Evolutionary conservation across 1,140 invertebrate species (phyloP), one percentile per base, ranked within the genome.

Genomic region (Conus betulinus): DNA sequence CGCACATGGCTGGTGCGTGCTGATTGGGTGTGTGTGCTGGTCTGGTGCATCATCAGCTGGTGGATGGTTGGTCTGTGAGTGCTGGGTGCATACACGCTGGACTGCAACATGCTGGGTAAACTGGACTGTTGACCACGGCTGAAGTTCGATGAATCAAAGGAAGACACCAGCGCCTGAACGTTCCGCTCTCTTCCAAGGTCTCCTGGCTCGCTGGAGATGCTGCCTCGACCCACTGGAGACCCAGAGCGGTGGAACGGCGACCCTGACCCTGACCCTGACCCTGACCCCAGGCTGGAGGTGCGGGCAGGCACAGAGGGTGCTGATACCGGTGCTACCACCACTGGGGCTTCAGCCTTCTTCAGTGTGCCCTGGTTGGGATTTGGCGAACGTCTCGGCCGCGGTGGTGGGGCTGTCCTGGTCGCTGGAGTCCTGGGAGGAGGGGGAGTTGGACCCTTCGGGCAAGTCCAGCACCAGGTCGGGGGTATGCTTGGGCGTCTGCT

Each of bases 401-500:
- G 90, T 94, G 23, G 92, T 93, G 67, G 93, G 93, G 88, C 93
- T 94, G 85, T 94, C 93, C 89, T 90, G 79, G 89, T 92, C 90
- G 90, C 92, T 71, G 86, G 91, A 79, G 91, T 92, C 88, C 91
- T 91, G 63, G 89, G 91, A 76, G 39, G 39, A 39, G 91, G 91
- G 74, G 87, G 91, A 63, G 89, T 90, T 74, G 90, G 91, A 71
- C 88, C 91, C 79, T 91, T 92, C 55, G 27, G 98, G 98, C 81
- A 98, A 95, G 95, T 98, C 98, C 96, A 98, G 97, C 57, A 98
- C 98, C n/a, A 98, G 95, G 95, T 98, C 98, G 3, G 98, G 98
- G 3, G 98, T 97, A 90, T 97, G 97, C 90, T 97, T 97, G 27
- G 92, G 91, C 63, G 91, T 92, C 8, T 93, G 91, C 91, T 92